Evolutionary conservation across 2,797 vertebrate genomes (phyloP), one percentile per base, ranked within the genome.

Genomic region (Pogoniulus pusillus): DNA sequence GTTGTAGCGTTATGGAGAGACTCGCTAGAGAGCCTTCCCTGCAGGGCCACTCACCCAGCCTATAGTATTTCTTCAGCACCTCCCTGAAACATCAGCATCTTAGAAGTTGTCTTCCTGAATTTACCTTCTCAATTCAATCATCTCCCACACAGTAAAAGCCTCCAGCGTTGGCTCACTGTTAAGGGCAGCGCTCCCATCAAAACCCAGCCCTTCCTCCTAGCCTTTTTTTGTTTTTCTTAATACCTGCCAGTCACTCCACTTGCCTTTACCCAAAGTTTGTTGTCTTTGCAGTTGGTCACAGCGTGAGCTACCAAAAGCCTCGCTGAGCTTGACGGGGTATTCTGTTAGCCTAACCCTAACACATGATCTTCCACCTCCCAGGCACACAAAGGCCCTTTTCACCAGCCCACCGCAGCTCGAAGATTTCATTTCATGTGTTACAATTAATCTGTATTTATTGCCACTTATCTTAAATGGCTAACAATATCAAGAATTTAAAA

Each of bases 401-500:
- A 97, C 37, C 0, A 2, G 35, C 91, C 85, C 72, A 37, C 95
- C 82, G 1, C 93, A 83, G 91, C 92, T 77, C 71, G 9, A 15
- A 87, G 96, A 77, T 96, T 94, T 85, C 85, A 89, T 96, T 96
- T 95, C 96, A 87, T 73, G 74, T 80, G 86, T 95, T 95, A 93
- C 95, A 96, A 96, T 96, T 96, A 96, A 96, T 97, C 95, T 96
- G 95, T 97, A 96, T 97, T 97, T 97, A 96, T 97, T 96, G 96
- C 96, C 96, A 97, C 97, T 97, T 97, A 96, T 96, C 94, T 96
- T 95, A 96, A 96, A 96, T 95, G 93, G 94, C 95, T 95, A 96
- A 96, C 96, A 96, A 96, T 97, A 97, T 96, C 96, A 94, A 83
- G 93, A 88, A 89, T 96, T 95, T 96, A 91, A 95, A 94, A 95